phyloP scores from a whole-genome alignment of 2,113 vertebrate genomes.

The Ascaphus truei region DNA sequence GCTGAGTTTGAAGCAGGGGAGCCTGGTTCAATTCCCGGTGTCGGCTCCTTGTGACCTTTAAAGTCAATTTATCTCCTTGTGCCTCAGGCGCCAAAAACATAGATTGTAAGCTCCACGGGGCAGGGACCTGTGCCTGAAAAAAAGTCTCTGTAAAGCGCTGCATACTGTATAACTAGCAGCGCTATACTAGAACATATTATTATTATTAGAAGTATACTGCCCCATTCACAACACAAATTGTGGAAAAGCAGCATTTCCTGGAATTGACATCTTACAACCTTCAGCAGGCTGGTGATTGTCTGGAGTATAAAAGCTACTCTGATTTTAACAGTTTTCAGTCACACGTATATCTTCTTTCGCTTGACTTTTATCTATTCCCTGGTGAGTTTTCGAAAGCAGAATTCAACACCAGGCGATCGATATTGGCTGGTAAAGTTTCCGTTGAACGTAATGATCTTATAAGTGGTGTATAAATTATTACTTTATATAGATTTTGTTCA shows the following conservation, averaged over 20 bases:
- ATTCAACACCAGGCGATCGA: slow-evolving; percentile 8
- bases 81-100: no score
- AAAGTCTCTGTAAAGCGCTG: no score
- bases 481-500: slow-evolving; percentile 24
- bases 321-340: background rate
- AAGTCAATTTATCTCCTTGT: no score
- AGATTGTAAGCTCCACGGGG: no score
- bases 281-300: background rate
- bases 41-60: no score
- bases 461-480: slow-evolving; percentile 32
- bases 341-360: slow-evolving; percentile 2
- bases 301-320: background rate
- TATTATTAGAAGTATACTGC: no score
- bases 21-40: no score
- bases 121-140: no score
- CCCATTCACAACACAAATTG: background rate
- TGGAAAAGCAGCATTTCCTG: background rate
- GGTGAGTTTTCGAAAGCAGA: background rate
- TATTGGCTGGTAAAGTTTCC: slow-evolving; percentile 22
- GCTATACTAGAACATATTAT: no score
- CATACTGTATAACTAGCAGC: no score
- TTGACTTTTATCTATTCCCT: slow-evolving; percentile 12
- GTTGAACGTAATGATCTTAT: slow-evolving; percentile 18
- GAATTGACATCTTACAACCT: no score
- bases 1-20: no score